phyloP scores from a whole-genome alignment of 1,140 invertebrate genomes.

The Lasioglossum baleicum region DNA sequence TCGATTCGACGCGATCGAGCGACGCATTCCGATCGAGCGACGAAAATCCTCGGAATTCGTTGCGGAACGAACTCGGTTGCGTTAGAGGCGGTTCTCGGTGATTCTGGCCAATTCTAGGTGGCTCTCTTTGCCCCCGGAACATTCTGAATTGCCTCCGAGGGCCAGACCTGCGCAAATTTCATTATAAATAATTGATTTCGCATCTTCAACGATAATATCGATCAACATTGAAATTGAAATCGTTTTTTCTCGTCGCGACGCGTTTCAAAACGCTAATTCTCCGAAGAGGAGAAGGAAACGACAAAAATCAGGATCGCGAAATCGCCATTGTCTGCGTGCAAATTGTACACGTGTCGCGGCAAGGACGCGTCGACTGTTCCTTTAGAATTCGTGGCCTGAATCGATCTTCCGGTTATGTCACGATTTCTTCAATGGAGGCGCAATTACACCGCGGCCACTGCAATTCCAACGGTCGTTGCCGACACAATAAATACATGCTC shows the following conservation, averaged over 20 bases:
- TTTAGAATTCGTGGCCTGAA: conserved; percentile 23
- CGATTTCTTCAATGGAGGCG: conserved; percentile 49
- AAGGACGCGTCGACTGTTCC: conserved; percentile 29
- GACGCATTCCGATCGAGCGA: background rate
- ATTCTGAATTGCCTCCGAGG: too few species aligned
- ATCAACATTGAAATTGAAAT: too few species aligned
- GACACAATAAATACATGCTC: conserved; percentile 23
- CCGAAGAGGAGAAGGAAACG: too few species aligned
- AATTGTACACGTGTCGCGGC: background rate
- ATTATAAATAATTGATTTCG: too few species aligned
- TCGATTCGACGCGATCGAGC: background rate
- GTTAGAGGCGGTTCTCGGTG: too few species aligned
- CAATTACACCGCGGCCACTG: conserved; percentile 40
- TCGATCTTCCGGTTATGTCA: conserved; percentile 55
- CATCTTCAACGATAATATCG: too few species aligned
- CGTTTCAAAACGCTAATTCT: too few species aligned
- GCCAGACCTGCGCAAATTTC: too few species aligned
- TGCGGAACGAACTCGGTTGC: background rate
- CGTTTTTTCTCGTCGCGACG: too few species aligned
- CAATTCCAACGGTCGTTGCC: conserved; percentile 27
- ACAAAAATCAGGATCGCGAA: too few species aligned
- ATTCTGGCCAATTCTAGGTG: background rate
- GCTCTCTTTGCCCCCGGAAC: too few species aligned
- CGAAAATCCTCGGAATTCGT: background rate
- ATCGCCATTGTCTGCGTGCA: background rate